Percentiles rank a stretch among this genome's conserved stretches.
Conservation (phyloP, 2,113 vertebrate genomes). For the Anguilla japonica region DNA sequence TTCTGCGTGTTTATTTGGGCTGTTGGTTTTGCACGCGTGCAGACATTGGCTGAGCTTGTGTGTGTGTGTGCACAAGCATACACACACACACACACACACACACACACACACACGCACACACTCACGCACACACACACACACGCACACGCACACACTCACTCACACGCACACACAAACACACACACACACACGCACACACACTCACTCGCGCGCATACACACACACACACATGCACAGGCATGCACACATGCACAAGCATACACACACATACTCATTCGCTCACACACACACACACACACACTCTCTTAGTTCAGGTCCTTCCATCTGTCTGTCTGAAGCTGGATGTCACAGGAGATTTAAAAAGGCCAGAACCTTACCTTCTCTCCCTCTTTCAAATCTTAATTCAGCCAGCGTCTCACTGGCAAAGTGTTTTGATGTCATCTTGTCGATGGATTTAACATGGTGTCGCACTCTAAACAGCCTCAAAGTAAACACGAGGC, state of each 20-base stretch:
- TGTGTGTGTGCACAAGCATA: no score
- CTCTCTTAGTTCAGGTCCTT: background rate
- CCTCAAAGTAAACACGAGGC: background rate
- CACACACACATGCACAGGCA: background rate
- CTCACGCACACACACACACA: background rate
- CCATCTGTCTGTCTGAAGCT: background rate
- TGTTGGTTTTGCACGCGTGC: background rate
- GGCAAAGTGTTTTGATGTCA: background rate
- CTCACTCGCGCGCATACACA: no score
- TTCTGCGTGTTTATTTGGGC: background rate
- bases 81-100: no score
- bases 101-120: background rate
- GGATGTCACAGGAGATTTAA: background rate
- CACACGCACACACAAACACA: background rate
- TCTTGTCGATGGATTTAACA: background rate
- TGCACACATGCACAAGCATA: background rate
- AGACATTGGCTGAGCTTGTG: no score
- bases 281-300: no score
- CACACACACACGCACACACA: background rate
- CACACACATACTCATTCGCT: background rate
- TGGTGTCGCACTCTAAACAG: background rate
- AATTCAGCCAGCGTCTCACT: background rate
- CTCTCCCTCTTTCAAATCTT: background rate
- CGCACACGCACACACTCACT: background rate
- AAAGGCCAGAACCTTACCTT: background rate